Conservation (phyloP, 2,888 invertebrate genomes). For the Clitarchus hookeri region DNA sequence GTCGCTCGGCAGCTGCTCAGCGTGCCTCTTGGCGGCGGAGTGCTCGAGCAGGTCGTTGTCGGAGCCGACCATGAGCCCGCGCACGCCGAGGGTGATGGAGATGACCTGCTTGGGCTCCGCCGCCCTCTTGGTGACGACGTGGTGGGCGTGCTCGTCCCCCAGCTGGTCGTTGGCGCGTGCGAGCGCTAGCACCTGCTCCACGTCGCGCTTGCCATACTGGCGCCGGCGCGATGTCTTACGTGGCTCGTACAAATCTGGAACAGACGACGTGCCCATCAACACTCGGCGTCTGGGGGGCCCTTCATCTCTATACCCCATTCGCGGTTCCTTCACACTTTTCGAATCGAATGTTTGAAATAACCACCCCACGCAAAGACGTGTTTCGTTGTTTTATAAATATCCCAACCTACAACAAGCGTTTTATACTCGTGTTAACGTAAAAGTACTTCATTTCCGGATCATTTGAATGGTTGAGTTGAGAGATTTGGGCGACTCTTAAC, state of each 20-base stretch:
- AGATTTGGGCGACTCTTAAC: no score
- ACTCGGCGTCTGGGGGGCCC: no score
- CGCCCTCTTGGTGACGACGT: conserved; percentile 39
- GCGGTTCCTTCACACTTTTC: no score
- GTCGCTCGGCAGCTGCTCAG: background rate
- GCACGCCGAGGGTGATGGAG: conserved; percentile 45
- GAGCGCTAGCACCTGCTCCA: conserved; percentile 56
- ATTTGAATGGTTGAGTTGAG: no score
- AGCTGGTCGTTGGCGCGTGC: conserved; percentile 50
- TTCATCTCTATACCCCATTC: no score
- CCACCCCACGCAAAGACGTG: no score
- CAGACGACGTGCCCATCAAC: no score
- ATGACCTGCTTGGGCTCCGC: conserved; percentile 43
- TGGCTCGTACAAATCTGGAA: conserved; percentile 38
- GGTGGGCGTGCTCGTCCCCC: conserved; percentile 28
- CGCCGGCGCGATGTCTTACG: conserved; percentile 34
- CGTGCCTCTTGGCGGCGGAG: conserved; percentile 52
- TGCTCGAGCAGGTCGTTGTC: conserved; percentile 54
- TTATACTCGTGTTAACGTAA: no score
- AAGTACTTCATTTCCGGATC: no score
- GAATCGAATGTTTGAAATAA: no score
- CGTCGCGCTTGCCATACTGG: conserved; percentile 35
- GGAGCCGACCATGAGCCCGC: conserved; percentile 43
- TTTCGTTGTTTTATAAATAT: no score
- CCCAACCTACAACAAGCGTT: no score